Evolutionary conservation across 2,797 vertebrate species (phyloP), one percentile per base, ranked within the genome.

Genomic region (Aeoliscus strigatus): DNA sequence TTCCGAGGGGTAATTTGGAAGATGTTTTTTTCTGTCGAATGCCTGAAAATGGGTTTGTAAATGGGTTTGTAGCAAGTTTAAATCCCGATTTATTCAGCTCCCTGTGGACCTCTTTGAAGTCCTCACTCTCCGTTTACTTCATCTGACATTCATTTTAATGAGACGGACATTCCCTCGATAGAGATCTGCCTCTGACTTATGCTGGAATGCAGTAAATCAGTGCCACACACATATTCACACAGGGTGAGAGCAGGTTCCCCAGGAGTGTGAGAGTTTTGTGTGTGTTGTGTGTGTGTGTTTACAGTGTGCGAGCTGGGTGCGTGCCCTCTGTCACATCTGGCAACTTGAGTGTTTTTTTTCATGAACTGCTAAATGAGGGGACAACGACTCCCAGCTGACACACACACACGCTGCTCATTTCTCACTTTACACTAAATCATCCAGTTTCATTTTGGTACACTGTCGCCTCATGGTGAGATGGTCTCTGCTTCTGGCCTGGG

Each of bases 341-440:
- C 64, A 66, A 68, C 55, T 50, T 80, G n/a, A n/a, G 80, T 67
- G 66, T 50, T 45, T 80, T 71, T 56, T 82, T 83, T 80, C 64
- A 77, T 66, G 67, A 73, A 54, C 71, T 76, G 80, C 64, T 81
- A 81, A 77, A 81, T 72, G 58, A 60, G 51, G 73, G 67, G 75
- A 65, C 81, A 86, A 84, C 79, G 76, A 72, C 73, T 87, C 75
- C 58, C 74, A 83, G 77, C 73, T 83, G 82, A 66, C 45, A n/a
- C n/a, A n/a, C n/a, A n/a, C n/a, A n/a, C n/a, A n/a, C n/a, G n/a
- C n/a, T n/a, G n/a, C n/a, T n/a, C n/a, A n/a, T n/a, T n/a, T n/a
- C n/a, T n/a, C n/a, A n/a, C n/a, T n/a, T n/a, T n/a, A n/a, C n/a
- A n/a, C n/a, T n/a, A n/a, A n/a, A n/a, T n/a, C n/a, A n/a, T n/a